Conservation (phyloP, 2,888 invertebrate species). For the Oscheius sp. region DNA sequence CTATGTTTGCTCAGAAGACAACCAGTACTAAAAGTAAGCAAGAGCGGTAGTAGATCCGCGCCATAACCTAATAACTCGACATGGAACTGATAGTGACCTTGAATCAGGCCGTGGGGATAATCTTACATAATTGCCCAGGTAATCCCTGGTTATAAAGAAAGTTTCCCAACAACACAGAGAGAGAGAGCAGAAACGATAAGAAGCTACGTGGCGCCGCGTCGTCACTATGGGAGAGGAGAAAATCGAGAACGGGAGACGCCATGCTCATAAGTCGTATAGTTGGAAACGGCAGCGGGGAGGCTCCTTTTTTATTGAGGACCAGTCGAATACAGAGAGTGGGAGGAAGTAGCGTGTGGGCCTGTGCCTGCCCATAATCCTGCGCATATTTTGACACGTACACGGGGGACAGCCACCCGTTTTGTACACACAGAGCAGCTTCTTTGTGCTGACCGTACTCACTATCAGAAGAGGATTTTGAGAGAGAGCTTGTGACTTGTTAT, state of each 20-base stretch:
- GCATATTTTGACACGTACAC: conserved; percentile 30
- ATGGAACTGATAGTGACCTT: no score
- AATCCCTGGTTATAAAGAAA: neutral
- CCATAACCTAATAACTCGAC: no score
- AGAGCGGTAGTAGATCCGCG: no score
- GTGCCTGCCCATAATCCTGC: conserved; percentile 9
- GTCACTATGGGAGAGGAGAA: neutral
- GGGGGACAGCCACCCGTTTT: conserved; percentile 1
- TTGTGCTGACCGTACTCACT: no score
- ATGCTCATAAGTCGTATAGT: conserved; percentile 23
- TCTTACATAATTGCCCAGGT: neutral
- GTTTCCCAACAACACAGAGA: neutral
- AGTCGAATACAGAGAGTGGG: conserved; percentile 15
- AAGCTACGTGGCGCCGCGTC: neutral
- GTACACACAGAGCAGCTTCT: neutral
- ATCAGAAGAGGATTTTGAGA: no score
- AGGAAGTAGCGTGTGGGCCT: neutral
- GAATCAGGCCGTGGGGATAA: no score
- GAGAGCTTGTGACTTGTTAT: no score
- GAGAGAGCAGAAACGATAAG: neutral
- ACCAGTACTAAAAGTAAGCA: no score
- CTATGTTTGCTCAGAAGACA: no score
- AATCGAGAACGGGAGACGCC: neutral
- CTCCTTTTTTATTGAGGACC: conserved; percentile 23
- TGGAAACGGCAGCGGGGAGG: conserved; percentile 1